Percentiles rank a stretch among this genome's conserved stretches.
Evolutionary conservation across 1,140 invertebrate species (phyloP).

Genomic region (Diplogasteroides magnus): DNA sequence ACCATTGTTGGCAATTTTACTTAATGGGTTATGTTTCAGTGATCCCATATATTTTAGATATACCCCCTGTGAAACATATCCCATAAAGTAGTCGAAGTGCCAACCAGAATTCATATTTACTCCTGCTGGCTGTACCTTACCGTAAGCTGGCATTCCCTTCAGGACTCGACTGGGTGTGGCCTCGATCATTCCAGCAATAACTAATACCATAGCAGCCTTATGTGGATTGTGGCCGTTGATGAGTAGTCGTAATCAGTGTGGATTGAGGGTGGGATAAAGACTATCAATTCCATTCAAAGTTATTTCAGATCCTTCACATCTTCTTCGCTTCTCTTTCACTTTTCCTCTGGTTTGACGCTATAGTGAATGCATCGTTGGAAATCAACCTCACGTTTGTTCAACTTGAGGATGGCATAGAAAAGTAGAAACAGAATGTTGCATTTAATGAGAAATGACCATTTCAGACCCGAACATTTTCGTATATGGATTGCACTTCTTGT

Average conservation of each 20-base stretch:
- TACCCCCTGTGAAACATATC: no score
- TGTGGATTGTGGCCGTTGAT: not conserved
- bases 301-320: not conserved
- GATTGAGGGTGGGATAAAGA: not conserved
- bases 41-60: no score
- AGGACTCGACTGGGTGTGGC: not conserved
- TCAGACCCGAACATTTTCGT: not conserved
- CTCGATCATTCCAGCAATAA: not conserved
- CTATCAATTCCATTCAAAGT: not conserved
- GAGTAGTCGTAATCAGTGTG: no score
- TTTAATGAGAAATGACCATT: not conserved
- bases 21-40: no score
- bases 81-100: no score
- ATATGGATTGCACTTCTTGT: not conserved
- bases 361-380: not conserved
- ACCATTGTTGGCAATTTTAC: no score
- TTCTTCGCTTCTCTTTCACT: not conserved
- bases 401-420: not conserved
- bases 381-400: not conserved
- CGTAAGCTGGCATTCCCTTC: not conserved
- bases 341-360: not conserved
- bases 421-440: not conserved
- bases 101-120: no score
- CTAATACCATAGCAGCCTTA: not conserved
- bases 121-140: no score